These are phyloP conservation scores for Eulithis testata DNA, from an alignment of 2,888 invertebrate genomes.

Conservation along the genomic window DNA sequence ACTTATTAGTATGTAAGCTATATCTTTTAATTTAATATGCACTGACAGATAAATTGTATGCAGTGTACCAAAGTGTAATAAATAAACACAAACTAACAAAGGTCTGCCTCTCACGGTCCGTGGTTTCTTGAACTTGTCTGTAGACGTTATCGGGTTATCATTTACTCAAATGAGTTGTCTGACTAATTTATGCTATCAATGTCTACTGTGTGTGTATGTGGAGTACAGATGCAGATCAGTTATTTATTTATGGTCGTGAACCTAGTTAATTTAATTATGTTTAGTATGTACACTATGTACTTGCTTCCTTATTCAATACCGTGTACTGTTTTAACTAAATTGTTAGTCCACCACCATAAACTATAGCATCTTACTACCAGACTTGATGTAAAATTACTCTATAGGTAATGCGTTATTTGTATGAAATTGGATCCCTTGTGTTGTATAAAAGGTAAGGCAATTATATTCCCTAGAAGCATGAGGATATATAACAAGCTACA, in stretches of 20 bases:
- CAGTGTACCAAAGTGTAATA: conserved; percentile 6
- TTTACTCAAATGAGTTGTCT: conserved; percentile 27
- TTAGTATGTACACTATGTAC: background rate
- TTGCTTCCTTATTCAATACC: background rate
- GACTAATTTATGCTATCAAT: conserved; percentile 25
- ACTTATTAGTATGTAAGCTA: no score
- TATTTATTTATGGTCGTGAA: background rate
- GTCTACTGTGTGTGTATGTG: background rate
- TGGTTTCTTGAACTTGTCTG: conserved; percentile 40
- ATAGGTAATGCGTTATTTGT: no score
- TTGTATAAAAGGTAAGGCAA: conserved; percentile 1
- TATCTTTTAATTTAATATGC: background rate
- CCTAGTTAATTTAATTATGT: background rate
- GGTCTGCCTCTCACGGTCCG: conserved; percentile 32
- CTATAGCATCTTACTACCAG: background rate
- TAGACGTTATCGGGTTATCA: conserved; percentile 32
- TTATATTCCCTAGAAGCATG: conserved; percentile 10
- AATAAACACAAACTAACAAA: conserved; percentile 20
- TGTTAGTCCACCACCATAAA: background rate
- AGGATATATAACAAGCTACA: conserved; percentile 19
- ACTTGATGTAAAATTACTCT: no score
- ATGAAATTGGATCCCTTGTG: background rate
- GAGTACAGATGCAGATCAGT: background rate
- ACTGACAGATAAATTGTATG: conserved; percentile 12
- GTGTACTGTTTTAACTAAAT: background rate